Evolutionary conservation across 2,888 invertebrate genomes (phyloP), one percentile per base, ranked within the genome.

Genomic region (Ephialtes manifestator): DNA sequence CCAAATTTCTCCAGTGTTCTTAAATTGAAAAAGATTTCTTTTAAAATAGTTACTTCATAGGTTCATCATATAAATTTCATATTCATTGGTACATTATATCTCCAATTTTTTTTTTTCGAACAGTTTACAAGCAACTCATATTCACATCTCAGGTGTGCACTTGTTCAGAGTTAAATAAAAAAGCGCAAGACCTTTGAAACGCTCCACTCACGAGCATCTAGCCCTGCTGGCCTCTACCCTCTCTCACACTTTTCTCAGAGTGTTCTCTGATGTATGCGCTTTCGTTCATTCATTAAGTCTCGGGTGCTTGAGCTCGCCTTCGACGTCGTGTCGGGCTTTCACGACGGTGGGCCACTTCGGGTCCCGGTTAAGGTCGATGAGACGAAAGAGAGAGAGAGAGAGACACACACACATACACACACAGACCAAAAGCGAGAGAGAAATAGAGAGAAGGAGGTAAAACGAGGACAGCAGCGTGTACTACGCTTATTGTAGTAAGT

Each of bases 261-360:
- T 24, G 48, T 63, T 63, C 11, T 51, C 51, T 35, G 28, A 71
- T 76, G 65, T 81, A 70, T 71, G 58, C 79, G 43, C 85, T 60
- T 86, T 88, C 84, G 80, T 89, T 88, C 89, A 88, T 89, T 90
- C 89, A 88, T 89, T 87, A 86, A 85, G 79, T 84, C 85, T 81
- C 79, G 77, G 67, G 63, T 48, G 67, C 68, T 68, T 68, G 46
- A 28, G 46, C 46, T 68, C 68, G 68, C 46, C 67, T 60, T 53
- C 70, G 65, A 65, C 65, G 48, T 51, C 74, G 46, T 18, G 46
- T 31, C 39, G 76, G 20, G 76, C 24, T 65, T 53, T 24, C 46
- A 58, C 74, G 60, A 13, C 60, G 60, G 24, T 65, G 65, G 48
- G 65, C 76, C 65, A 65, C 76, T 76, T 76, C 35, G 63, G 53